Base-by-base conservation (phyloP, 2,797 vertebrate species). In the Microchirus variegatus region DNA sequence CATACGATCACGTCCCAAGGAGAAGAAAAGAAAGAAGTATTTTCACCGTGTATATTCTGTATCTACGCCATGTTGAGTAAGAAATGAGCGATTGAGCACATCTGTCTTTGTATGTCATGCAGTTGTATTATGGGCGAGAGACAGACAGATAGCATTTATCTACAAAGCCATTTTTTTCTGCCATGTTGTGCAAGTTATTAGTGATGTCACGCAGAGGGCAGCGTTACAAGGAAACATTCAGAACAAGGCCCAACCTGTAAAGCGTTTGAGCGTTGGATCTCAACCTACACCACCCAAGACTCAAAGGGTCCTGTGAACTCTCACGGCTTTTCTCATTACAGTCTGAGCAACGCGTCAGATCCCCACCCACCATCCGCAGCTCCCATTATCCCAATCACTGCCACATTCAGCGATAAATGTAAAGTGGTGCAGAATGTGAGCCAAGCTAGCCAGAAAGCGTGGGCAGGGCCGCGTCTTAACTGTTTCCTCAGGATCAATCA, bases 401-500 rank as follows among this genome's bases (percentile, higher is more conserved):
- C 79, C 77, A 86, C 76, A 84, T 82, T 82, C 69, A 67, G 69
- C 40, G 49, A 74, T 82, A 81, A 82, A 81, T 74, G 63, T 85
- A 77, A 82, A 83, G 75, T 68, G 72, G 63, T 81, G 72, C 71
- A 78, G 64, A 80, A 78, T 79, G 74, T 63, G 66, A 82, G 73
- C 75, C 69, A 81, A 81, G 68, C 73, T 64, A 80, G 59, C 38
- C 59, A 73, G 60, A 70, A 49, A 80, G 78, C 59, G 69, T 82
- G 74, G 80, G 85, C 66, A 71, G 73, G 68, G 75, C 73, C 5
- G 12, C 17, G 63, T 84, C 74, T 78, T 79, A 83, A 86, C 71
- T 18, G 77, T 84, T 89, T 89, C 85, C 83, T 81, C 53, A 78
- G 85, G 81, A 90, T 89, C 86, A 85, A 88, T 84, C 68, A 73